phyloP scores from a whole-genome alignment of 1,140 invertebrate genomes.

The Bombus turneri region DNA sequence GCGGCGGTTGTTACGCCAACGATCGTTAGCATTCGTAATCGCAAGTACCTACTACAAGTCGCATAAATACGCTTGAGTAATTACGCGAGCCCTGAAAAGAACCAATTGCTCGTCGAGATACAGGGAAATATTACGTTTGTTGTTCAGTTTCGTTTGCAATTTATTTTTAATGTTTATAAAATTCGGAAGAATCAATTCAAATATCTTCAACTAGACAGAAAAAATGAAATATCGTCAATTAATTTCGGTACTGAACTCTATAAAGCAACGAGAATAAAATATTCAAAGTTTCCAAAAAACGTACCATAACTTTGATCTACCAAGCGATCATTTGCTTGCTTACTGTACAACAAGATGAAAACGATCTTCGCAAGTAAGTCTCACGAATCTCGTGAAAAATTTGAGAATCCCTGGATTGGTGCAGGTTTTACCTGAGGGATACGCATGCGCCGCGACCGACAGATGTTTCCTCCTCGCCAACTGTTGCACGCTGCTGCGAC shows the following conservation, averaged over 20 bases:
- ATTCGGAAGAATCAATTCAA: no score
- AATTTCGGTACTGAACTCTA: no score
- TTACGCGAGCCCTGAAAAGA: no score
- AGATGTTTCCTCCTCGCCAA: conserved; percentile 80
- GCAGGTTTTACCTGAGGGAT: conserved; percentile 73
- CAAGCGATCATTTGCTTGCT: neutral
- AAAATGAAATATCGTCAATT: no score
- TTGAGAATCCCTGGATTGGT: conserved; percentile 75
- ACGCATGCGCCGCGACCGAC: conserved; percentile 74
- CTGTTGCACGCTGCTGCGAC: conserved; percentile 73
- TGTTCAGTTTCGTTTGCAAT: neutral
- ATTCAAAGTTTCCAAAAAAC: neutral
- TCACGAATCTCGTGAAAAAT: conserved; percentile 42
- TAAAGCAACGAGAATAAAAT: no score
- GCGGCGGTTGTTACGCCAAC: neutral
- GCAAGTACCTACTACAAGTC: neutral
- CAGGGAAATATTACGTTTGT: neutral
- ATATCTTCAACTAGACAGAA: no score
- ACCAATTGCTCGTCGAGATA: neutral
- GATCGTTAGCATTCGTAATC: neutral
- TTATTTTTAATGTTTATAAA: no score
- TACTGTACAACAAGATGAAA: neutral
- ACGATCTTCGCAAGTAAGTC: neutral
- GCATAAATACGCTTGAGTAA: no score
- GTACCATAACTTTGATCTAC: neutral